A percentile compares a stretch with the other conserved stretches of the same genome.
phyloP scores from a whole-genome alignment of 2,888 invertebrate genomes.

The Himalopsyche kuldschensis region DNA sequence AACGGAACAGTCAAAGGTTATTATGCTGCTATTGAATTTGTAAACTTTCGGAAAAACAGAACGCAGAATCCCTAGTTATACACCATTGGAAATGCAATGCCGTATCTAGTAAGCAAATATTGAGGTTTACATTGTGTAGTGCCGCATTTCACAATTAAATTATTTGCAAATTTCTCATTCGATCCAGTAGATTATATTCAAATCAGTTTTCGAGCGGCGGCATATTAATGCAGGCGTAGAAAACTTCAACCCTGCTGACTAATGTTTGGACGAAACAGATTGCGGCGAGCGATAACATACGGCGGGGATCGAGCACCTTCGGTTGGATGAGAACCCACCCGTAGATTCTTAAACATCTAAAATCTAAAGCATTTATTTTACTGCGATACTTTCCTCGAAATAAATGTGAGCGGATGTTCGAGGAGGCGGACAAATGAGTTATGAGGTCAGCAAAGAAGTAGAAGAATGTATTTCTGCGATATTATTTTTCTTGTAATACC shows the following conservation, averaged over 20 bases:
- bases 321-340: not conserved
- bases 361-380: not conserved
- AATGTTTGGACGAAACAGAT: not conserved
- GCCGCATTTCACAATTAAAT: not conserved
- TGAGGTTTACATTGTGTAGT: too few species aligned
- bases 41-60: too few species aligned
- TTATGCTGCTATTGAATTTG: too few species aligned
- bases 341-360: not conserved
- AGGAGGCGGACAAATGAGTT: not conserved
- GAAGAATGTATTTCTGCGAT: too few species aligned
- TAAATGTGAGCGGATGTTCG: not conserved
- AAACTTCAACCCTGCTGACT: conserved; percentile 2
- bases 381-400: not conserved
- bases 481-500: too few species aligned
- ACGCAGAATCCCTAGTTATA: too few species aligned
- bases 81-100: too few species aligned
- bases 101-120: too few species aligned
- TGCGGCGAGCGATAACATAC: not conserved
- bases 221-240: not conserved
- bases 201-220: not conserved
- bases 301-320: not conserved
- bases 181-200: not conserved
- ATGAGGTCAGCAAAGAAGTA: not conserved
- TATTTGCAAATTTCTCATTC: not conserved
- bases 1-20: too few species aligned